Percentiles rank a stretch among this genome's conserved stretches.
phyloP scores from a whole-genome alignment of 2,888 invertebrate species.

The Hydrotaea diabolus region DNA sequence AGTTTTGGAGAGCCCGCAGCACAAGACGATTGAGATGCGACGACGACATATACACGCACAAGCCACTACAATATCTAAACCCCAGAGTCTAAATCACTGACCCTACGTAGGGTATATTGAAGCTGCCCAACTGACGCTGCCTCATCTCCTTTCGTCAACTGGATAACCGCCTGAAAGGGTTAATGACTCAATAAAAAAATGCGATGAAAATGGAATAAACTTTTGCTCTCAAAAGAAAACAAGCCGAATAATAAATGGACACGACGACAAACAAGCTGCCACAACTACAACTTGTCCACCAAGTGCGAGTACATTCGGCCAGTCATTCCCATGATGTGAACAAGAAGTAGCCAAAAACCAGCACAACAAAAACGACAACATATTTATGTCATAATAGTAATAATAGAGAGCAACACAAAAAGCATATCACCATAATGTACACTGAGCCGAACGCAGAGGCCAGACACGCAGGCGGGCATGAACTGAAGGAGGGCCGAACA shows the following conservation, averaged over 20 bases:
- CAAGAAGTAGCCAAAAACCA: slow-evolving; percentile 43
- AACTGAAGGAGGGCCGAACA: not conserved
- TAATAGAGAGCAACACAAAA: slow-evolving; percentile 40
- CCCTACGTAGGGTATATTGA: too few relatives aligned
- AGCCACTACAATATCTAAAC: too few relatives aligned
- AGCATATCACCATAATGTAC: slow-evolving; percentile 28
- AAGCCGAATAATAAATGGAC: slow-evolving; percentile 21
- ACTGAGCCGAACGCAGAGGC: not conserved
- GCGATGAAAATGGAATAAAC: slow-evolving; percentile 33
- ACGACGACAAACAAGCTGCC: slow-evolving; percentile 19
- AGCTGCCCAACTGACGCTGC: too few relatives aligned
- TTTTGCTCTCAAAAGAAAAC: slow-evolving; percentile 39
- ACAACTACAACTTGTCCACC: slow-evolving; percentile 35
- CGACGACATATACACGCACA: too few relatives aligned
- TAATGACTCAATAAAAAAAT: slow-evolving; percentile 59
- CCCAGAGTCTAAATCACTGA: too few relatives aligned
- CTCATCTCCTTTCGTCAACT: not conserved
- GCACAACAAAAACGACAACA: slow-evolving; percentile 27
- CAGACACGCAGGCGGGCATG: not conserved
- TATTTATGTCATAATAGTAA: slow-evolving; percentile 63
- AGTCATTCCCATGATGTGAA: slow-evolving; percentile 15
- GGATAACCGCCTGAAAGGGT: slow-evolving; percentile 52
- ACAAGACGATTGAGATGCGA: too few relatives aligned
- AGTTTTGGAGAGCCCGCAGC: too few relatives aligned
- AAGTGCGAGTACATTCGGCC: not conserved